Evolutionary conservation across 2,797 vertebrate species (phyloP), one percentile per base, ranked within the genome.

Genomic region (Pitangus sulphuratus): DNA sequence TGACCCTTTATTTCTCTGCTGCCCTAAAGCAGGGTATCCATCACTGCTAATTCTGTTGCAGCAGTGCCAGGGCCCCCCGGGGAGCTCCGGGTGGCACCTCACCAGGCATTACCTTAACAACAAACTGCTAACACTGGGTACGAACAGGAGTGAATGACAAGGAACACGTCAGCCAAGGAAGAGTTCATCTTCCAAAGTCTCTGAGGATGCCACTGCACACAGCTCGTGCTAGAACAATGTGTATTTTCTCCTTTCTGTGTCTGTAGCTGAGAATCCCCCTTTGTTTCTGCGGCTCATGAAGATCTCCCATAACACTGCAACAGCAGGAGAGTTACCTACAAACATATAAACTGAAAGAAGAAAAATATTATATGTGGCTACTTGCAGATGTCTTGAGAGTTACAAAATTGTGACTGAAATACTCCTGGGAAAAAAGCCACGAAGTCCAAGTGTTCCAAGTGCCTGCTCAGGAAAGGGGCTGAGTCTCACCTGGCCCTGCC

Each of bases 331-430:
- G 97, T 98, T 96, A 98, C 98, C 98, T 98, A 98, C 86, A 98
- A 98, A 98, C 97, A 98, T 98, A 98, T 94, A 98, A 98, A 98
- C 98, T 98, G 98, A 98, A 97, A 98, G 97, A 98, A 97, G 96
- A 98, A 96, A 98, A 96, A 97, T 95, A 95, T 98, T 98, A 98
- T 44, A 96, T 89, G 95, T 94, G 97, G 97, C 96, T 89, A 60
- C 88, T 93, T 77, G 54, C 53, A 93, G 75, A 87, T 56, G 90
- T 60, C 78, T 89, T 28, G 12, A 79, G 72, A 86, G 76, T 81
- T 93, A 95, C 40, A 90, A 94, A 90, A 90, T 12, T 33, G 77
- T 66, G 90, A 80, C 3, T 71, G 84, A 90, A 95, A 90, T 78
- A 93, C 9, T 76, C 77, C 77, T 84, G 81, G 54, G 20, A 76